phyloP scores from a whole-genome alignment of 2,888 invertebrate species.

The Lasius platythorax region DNA sequence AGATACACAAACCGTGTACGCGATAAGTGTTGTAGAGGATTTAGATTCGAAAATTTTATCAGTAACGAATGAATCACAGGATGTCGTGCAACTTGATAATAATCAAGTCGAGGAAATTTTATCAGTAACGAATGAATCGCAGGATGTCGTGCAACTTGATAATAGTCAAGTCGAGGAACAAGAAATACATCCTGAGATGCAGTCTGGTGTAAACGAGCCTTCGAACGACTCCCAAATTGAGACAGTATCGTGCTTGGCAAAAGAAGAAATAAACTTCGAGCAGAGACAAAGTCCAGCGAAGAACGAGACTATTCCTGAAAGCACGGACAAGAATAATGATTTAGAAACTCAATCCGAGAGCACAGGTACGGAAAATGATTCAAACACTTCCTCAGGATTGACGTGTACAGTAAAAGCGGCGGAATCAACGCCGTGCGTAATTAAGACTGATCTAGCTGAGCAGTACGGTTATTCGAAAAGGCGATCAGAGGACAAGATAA shows the following conservation, averaged over 20 bases:
- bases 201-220: neutral
- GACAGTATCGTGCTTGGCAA: neutral
- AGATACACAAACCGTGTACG: too few species aligned
- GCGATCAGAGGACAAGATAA: neutral
- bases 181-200: neutral
- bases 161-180: neutral
- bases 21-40: neutral
- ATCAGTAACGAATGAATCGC: neutral
- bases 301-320: neutral
- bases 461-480: neutral
- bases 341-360: neutral
- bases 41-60: neutral
- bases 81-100: neutral
- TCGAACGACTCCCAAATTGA: neutral
- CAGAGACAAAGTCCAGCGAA: neutral
- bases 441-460: slow-evolving; percentile 27
- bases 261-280: slow-evolving; percentile 4
- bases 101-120: neutral
- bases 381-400: neutral
- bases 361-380: neutral
- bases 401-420: neutral
- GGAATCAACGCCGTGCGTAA: neutral
- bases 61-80: neutral
- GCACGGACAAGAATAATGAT: neutral
- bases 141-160: neutral